A percentile compares a stretch with the other conserved stretches of the same genome.
Evolutionary conservation across 2,113 vertebrate genomes (phyloP).

Genomic region (Bufo gargarizans): DNA sequence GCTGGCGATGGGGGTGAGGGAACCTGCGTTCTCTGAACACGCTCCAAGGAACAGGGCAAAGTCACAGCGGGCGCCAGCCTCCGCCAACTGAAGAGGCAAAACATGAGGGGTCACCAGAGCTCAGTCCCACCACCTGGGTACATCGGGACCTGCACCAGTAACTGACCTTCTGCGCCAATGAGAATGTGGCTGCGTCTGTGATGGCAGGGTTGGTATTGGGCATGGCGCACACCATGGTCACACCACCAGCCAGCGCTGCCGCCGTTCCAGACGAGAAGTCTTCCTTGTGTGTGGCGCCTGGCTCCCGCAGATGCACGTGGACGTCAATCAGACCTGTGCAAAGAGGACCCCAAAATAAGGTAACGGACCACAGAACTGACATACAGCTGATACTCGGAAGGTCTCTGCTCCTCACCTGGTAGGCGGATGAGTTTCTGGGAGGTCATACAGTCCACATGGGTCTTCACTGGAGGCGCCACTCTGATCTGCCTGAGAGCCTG

Average conservation of each 20-base stretch:
- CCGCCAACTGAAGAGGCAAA: constrained; percentile 79
- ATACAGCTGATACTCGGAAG: neutral
- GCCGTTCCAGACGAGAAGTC: constrained; percentile 93
- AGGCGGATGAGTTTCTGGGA: constrained; percentile 93
- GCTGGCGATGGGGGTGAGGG: constrained; percentile 76
- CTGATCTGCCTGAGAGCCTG: constrained; percentile 89
- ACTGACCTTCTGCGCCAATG: constrained; percentile 86
- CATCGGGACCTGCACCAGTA: neutral
- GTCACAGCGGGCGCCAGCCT: constrained; percentile 89
- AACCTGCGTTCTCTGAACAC: constrained; percentile 78
- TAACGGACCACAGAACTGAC: neutral
- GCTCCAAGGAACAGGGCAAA: constrained; percentile 90
- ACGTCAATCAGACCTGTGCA: constrained; percentile 88
- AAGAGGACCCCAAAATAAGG: neutral
- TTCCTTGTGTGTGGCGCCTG: constrained; percentile 90
- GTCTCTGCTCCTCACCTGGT: constrained; percentile 76
- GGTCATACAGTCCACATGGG: constrained; percentile 94
- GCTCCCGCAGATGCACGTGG: constrained; percentile 92
- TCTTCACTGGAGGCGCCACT: constrained; percentile 84
- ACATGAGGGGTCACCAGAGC: neutral
- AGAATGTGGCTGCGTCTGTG: constrained; percentile 75
- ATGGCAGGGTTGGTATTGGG: constrained; percentile 90
- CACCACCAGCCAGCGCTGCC: constrained; percentile 87
- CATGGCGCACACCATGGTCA: constrained; percentile 97
- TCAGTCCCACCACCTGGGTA: neutral